phyloP scores from a whole-genome alignment of 2,113 vertebrate species.

The Coptodon bakossiorum region DNA sequence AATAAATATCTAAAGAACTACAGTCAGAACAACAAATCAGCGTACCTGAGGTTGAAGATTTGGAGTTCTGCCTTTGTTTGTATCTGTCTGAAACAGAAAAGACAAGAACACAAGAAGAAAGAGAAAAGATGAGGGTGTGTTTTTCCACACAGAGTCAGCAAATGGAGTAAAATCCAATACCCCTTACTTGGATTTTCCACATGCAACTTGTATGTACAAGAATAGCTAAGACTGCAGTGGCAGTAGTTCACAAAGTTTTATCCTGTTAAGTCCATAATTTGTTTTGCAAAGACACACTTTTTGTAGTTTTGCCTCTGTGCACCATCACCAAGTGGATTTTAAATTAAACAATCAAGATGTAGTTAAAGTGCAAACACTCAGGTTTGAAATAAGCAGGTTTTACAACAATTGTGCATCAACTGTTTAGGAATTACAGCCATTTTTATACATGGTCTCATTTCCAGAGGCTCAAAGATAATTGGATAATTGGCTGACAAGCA shows the following conservation, averaged over 20 bases:
- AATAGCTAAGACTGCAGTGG: not conserved
- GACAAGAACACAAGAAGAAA: conserved; percentile 20
- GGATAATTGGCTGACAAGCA: not conserved
- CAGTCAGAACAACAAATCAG: conserved; percentile 8
- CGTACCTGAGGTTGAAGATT: conserved; percentile 76
- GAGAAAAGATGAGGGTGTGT: conserved; percentile 8
- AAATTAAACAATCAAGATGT: not conserved
- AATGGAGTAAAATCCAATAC: conserved; percentile 8
- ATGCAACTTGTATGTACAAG: conserved; percentile 20
- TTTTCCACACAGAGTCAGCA: not conserved
- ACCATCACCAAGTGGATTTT: not conserved
- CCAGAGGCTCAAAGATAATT: not conserved
- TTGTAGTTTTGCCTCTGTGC: not conserved
- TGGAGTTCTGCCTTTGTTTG: conserved; percentile 84
- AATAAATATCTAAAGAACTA: not conserved
- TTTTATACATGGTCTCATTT: not conserved
- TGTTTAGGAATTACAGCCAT: not conserved
- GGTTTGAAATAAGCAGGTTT: not conserved
- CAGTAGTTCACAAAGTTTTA: not conserved
- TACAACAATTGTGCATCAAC: not conserved
- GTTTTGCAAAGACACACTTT: not conserved
- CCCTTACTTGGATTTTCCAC: conserved; percentile 1
- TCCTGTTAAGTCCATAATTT: not conserved
- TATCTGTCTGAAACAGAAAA: conserved; percentile 79
- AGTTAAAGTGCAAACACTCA: not conserved